Conservation (phyloP, 2,797 vertebrate genomes). For the Cirrhinus mrigala region DNA sequence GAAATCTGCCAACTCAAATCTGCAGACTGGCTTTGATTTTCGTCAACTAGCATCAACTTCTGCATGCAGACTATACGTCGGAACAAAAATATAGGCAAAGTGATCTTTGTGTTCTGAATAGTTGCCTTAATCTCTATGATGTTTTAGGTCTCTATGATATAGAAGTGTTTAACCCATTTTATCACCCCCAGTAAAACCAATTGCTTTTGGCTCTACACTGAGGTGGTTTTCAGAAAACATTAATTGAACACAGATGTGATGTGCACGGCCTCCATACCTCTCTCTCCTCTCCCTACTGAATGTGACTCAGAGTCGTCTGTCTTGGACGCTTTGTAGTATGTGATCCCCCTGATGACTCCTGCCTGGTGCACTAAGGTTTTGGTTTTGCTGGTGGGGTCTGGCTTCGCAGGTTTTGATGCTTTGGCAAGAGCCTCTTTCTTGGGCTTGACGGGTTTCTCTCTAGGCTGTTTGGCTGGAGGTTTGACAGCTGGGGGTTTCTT, state of each 20-base stretch:
- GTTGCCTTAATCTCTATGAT: not conserved
- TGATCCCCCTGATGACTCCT: conserved; percentile 89
- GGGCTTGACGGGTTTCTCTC: conserved; percentile 88
- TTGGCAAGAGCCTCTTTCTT: conserved; percentile 83
- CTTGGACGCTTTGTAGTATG: conserved; percentile 92
- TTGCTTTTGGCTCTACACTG: not conserved
- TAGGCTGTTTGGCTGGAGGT: conserved; percentile 71
- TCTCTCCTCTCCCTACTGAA: conserved; percentile 77
- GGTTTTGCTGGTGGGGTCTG: conserved; percentile 84
- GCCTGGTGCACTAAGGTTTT: conserved; percentile 83
- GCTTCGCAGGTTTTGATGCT: conserved; percentile 64
- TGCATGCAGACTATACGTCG: not conserved
- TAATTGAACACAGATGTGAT: conserved; percentile 32
- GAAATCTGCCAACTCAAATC: not conserved
- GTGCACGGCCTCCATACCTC: conserved; percentile 21
- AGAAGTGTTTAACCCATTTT: not conserved
- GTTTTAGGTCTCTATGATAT: not conserved
- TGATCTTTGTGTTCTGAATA: not conserved
- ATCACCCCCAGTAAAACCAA: not conserved
- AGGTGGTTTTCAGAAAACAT: conserved; percentile 17
- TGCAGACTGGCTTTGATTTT: not conserved
- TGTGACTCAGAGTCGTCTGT: conserved; percentile 69
- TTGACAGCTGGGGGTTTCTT: conserved; percentile 82
- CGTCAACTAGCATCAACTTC: not conserved
- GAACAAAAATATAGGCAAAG: not conserved